Conservation (phyloP, 1,140 invertebrate species). For the Lordiphosa collinella region DNA sequence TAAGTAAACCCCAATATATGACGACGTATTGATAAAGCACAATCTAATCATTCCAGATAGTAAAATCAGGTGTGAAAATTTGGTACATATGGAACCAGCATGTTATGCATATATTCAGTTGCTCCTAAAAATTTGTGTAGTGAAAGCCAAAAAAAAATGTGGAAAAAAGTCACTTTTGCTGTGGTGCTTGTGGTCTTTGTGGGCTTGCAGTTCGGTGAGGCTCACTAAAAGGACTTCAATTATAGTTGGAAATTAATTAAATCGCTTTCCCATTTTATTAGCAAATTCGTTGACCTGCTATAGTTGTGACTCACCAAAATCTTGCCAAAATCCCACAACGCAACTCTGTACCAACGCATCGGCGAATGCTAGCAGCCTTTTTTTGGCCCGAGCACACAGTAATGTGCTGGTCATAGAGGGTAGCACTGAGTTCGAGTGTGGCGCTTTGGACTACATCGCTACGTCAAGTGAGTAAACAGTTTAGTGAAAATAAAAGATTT, state of each 20-base stretch:
- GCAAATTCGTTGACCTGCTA: conserved; percentile 39
- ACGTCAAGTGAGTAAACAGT: conserved; percentile 5
- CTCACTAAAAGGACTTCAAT: background rate
- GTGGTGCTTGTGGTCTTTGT: conserved; percentile 37
- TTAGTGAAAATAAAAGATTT: background rate
- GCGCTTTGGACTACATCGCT: conserved; percentile 28
- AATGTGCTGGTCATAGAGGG: conserved; percentile 12
- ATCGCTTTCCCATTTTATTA: background rate
- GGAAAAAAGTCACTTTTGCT: conserved; percentile 33
- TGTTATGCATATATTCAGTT: conserved; percentile 16
- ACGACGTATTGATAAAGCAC: too few species aligned
- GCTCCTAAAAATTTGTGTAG: background rate
- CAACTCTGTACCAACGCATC: conserved; percentile 29
- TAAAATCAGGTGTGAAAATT: too few species aligned
- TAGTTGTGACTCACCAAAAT: conserved; percentile 16
- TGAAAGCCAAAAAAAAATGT: conserved; percentile 22
- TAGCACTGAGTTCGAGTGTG: conserved; percentile 23
- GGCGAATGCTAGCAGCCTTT: conserved; percentile 29
- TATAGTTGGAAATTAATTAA: conserved; percentile 5
- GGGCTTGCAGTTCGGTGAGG: conserved; percentile 42
- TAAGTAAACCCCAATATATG: too few species aligned
- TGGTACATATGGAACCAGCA: conserved; percentile 15
- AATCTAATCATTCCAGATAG: too few species aligned
- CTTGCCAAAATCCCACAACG: conserved; percentile 21
- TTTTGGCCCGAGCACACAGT: conserved; percentile 10